Evolutionary conservation across 2,888 invertebrate species (phyloP).

Genomic region (Julus scanicus): DNA sequence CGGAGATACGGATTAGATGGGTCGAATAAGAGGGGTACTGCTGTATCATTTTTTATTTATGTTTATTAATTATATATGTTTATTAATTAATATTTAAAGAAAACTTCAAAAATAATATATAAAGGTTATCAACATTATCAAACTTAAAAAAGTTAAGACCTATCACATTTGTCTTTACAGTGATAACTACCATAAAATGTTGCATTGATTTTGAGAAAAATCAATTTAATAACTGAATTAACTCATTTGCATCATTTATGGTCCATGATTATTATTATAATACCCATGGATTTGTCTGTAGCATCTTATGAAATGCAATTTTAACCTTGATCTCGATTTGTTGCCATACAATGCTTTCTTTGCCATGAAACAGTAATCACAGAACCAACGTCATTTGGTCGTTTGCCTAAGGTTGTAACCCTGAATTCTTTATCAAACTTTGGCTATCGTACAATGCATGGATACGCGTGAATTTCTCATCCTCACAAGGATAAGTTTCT

Average conservation of each 20-base stretch:
- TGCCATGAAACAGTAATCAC: neutral
- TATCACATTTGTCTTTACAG: no score
- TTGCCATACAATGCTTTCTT: neutral
- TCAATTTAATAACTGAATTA: neutral
- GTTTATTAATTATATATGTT: no score
- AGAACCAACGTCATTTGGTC: neutral
- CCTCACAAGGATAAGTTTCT: neutral
- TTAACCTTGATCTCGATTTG: neutral
- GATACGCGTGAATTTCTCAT: neutral
- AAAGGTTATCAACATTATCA: no score
- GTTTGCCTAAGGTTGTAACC: neutral
- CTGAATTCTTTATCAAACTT: constrained; percentile 17
- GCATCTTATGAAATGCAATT: neutral
- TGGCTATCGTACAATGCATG: neutral
- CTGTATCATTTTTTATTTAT: no score
- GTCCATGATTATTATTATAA: neutral
- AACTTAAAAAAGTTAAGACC: no score
- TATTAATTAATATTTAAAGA: no score
- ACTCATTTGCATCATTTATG: neutral
- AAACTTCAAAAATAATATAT: no score
- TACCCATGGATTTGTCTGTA: neutral
- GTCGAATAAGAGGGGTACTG: no score
- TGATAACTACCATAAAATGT: no score
- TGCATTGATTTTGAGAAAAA: neutral
- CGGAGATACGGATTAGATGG: no score